Percentiles rank a stretch among this genome's conserved stretches.
These are phyloP conservation scores for Allygus modestus DNA, from an alignment of 2,888 invertebrate genomes.

Conservation along the genomic window DNA sequence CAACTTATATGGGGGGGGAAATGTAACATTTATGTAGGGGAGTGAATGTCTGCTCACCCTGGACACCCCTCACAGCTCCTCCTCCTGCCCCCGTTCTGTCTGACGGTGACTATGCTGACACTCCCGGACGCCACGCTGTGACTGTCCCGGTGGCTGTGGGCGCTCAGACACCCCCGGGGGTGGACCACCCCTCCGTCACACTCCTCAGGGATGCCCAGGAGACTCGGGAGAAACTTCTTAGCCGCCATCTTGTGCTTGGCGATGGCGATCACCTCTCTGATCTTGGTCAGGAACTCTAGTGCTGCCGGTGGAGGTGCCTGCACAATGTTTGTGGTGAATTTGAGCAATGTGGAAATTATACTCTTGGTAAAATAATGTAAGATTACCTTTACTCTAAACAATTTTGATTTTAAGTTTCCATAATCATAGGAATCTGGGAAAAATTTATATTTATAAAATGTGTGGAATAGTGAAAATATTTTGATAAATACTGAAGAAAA, in stretches of 20 bases:
- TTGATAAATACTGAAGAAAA: too few relatives aligned
- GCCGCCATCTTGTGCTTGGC: constrained; percentile 93
- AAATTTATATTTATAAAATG: too few relatives aligned
- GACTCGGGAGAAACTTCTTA: constrained; percentile 87
- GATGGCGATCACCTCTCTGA: constrained; percentile 92
- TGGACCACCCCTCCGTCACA: constrained; percentile 70
- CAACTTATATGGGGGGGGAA: too few relatives aligned
- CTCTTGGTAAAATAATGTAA: constrained; percentile 60
- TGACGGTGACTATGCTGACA: constrained; percentile 59
- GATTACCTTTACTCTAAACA: constrained; percentile 24
- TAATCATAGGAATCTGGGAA: too few relatives aligned
- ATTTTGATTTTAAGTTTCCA: too few relatives aligned
- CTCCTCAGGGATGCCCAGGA: constrained; percentile 90
- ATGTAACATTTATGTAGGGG: too few relatives aligned
- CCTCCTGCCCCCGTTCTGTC: constrained; percentile 26
- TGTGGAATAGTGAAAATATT: too few relatives aligned
- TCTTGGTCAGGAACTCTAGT: constrained; percentile 91
- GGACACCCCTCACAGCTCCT: constrained; percentile 65
- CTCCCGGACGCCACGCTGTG: constrained; percentile 58
- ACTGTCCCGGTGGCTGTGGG: constrained; percentile 4
- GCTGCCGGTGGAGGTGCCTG: constrained; percentile 95
- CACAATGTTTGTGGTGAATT: constrained; percentile 71
- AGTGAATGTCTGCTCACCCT: too few relatives aligned
- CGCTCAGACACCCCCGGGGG: not conserved
- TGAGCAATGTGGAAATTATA: constrained; percentile 61